Percentiles rank a stretch among this genome's conserved stretches.
Evolutionary conservation across 2,113 vertebrate genomes (phyloP).

Genomic region (Psilopsiagon aymara): DNA sequence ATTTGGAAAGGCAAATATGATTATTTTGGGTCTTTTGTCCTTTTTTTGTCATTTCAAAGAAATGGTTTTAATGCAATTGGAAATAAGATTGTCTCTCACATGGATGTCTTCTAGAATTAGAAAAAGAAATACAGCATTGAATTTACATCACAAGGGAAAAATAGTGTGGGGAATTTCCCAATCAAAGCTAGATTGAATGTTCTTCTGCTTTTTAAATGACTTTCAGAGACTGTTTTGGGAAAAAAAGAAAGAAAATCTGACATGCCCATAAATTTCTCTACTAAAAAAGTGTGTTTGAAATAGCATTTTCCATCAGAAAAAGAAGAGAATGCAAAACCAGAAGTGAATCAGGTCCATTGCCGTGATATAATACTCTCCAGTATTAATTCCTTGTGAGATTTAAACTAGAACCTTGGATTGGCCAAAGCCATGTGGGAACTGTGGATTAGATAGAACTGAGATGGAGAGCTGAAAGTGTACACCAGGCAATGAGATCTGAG

Average conservation of each 20-base stretch:
- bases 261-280: background rate
- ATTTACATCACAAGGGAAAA: background rate
- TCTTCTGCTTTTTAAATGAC: background rate
- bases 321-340: background rate
- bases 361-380: background rate
- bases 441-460: background rate
- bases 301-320: background rate
- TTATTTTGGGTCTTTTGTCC: background rate
- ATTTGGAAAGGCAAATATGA: background rate
- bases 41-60: background rate
- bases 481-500: background rate
- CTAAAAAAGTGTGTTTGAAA: background rate
- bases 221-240: background rate
- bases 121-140: background rate
- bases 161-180: background rate
- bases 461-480: background rate
- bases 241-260: background rate
- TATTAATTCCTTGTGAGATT: background rate
- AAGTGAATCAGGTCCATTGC: background rate
- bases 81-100: background rate
- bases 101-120: background rate
- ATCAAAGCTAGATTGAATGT: background rate
- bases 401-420: background rate
- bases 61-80: background rate
- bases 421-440: background rate